Conservation (phyloP, 2,888 invertebrate species). For the Orchesella flavescens region DNA sequence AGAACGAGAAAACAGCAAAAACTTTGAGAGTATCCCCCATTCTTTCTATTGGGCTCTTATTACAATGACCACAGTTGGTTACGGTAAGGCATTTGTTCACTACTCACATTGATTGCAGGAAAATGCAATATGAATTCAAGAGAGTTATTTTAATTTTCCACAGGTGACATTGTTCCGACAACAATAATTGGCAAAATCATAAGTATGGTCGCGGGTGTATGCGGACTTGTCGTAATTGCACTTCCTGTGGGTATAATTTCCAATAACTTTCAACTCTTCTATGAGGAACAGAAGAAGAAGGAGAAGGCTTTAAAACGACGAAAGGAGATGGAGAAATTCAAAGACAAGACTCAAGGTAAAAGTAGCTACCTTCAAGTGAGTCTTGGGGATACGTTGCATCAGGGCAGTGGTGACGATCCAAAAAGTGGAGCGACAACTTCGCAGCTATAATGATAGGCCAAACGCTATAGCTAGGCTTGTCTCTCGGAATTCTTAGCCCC, state of each 20-base stretch:
- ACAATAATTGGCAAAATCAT: slow-evolving; percentile 58
- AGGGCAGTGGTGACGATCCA: background rate
- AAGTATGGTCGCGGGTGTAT: slow-evolving; percentile 56
- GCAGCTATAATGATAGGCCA: too few relatives aligned
- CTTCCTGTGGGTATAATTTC: slow-evolving; percentile 63
- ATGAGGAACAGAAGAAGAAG: slow-evolving; percentile 65
- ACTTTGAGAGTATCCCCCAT: slow-evolving; percentile 59
- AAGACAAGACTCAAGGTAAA: slow-evolving; percentile 47
- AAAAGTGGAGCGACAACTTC: too few relatives aligned
- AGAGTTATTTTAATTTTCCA: background rate
- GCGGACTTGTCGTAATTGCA: slow-evolving; percentile 64
- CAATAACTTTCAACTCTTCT: slow-evolving; percentile 64
- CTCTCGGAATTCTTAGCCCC: too few relatives aligned
- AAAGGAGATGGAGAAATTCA: slow-evolving; percentile 52
- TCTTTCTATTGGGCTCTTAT: slow-evolving; percentile 62
- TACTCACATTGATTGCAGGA: too few relatives aligned
- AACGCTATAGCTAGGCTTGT: too few relatives aligned
- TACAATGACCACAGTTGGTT: slow-evolving; percentile 67
- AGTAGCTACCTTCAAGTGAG: slow-evolving; percentile 54
- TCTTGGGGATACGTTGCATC: slow-evolving; percentile 34
- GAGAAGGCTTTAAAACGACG: slow-evolving; percentile 64
- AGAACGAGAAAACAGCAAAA: slow-evolving; percentile 53
- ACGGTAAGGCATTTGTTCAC: slow-evolving; percentile 35
- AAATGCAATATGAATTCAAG: too few relatives aligned
- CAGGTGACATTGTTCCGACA: slow-evolving; percentile 50